Evolutionary conservation across 2,797 vertebrate species (phyloP), one percentile per base, ranked within the genome.

Genomic region (Amniataba percoides): DNA sequence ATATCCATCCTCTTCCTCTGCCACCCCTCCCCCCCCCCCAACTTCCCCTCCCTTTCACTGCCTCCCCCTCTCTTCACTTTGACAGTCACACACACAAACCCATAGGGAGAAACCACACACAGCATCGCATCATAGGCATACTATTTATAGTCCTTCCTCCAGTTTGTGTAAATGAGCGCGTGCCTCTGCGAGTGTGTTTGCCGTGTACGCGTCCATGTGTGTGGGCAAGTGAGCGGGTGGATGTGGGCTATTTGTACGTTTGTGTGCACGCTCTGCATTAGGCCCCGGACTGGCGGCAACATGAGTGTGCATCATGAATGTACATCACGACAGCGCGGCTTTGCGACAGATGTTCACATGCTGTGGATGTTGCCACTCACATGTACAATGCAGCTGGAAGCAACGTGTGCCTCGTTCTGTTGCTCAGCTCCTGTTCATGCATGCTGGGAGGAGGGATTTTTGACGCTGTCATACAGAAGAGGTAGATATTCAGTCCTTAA

Each of bases 81-180:
- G 92, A 92, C 93, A 93, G 88, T 92, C 90, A 87, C 89, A 94
- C 86, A 86, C 85, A 89, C 83, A 90, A 88, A 92, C 92, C 92
- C 92, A 93, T 83, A 79, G 93, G 92, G 92, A 93, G 80, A 89
- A 93, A 91, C 91, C 92, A 89, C 92, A 90, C 87, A 90, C 91
- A 91, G 88, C 88, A 91, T 91, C 90, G 83, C 91, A 94, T 94
- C 92, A 93, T 92, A 84, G 85, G 81, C 86, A 60, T 79, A 93
- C 94, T 95, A 95, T 95, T 95, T 94, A 94, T 94, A 94, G 92
- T 87, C 87, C 87, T 90, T 87, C 69, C 83, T 88, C 87, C 82
- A 87, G 88, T 89, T 89, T 88, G 88, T 90, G 86, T 89, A 89
- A 89, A 88, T 80, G 86, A 78, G 80, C 80, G 86, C 80, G 87